A percentile compares a stretch with the other conserved stretches of the same genome.
Evolutionary conservation across 2,113 vertebrate genomes (phyloP).

Genomic region (Rattus rattus): DNA sequence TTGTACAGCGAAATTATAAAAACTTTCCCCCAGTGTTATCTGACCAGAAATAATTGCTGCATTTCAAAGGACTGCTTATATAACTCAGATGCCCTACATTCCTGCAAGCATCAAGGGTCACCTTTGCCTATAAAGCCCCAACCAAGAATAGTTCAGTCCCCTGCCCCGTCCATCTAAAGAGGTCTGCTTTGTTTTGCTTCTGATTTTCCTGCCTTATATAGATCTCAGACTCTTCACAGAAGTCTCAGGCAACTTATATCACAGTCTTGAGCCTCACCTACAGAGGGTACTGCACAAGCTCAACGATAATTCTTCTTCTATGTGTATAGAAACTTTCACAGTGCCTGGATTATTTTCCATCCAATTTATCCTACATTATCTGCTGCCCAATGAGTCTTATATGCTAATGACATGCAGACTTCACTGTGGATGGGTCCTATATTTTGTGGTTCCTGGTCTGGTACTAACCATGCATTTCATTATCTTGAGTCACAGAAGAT

Average conservation of each 20-base stretch:
- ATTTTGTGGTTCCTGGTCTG: background rate
- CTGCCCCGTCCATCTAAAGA: background rate
- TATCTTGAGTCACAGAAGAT: background rate
- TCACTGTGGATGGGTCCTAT: background rate
- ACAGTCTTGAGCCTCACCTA: background rate
- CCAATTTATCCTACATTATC: constrained; percentile 21
- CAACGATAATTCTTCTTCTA: background rate
- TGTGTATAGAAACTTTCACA: background rate
- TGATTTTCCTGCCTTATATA: background rate
- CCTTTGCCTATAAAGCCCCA: constrained; percentile 60
- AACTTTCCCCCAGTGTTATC: constrained; percentile 41
- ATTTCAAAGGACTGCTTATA: constrained; percentile 68
- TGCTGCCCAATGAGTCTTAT: background rate
- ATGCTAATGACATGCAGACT: background rate
- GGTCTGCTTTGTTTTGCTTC: background rate
- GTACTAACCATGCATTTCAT: background rate
- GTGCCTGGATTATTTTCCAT: background rate
- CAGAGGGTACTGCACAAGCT: background rate
- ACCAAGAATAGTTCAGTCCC: constrained; percentile 19
- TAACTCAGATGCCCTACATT: constrained; percentile 73
- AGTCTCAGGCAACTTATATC: background rate
- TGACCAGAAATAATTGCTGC: constrained; percentile 66
- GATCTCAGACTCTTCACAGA: background rate
- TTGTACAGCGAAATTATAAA: constrained; percentile 44
- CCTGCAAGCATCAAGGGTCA: constrained; percentile 36